A percentile compares a stretch with the other conserved stretches of the same genome.
These are phyloP conservation scores for Patella caerulea DNA, from an alignment of 2,888 invertebrate genomes.

Conservation along the genomic window DNA sequence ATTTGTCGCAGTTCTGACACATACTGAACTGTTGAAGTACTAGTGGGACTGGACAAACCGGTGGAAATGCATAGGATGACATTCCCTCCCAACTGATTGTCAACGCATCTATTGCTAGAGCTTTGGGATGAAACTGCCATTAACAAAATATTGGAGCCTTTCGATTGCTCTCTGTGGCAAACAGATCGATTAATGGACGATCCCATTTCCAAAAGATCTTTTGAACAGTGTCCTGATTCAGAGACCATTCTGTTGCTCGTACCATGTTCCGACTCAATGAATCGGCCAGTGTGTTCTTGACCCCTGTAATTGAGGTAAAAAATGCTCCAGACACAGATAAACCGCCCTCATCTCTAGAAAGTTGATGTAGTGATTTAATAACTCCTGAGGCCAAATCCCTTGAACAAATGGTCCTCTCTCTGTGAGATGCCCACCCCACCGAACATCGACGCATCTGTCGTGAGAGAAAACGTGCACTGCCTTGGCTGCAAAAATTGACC, in stretches of 20 bases:
- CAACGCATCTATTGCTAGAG: conserved; percentile 11
- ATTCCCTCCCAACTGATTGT: too few relatives aligned
- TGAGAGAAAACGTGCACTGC: conserved; percentile 4
- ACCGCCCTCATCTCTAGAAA: conserved; percentile 8
- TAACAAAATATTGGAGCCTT: conserved; percentile 27
- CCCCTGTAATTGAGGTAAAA: conserved; percentile 8
- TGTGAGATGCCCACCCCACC: not conserved
- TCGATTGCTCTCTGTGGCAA: conserved; percentile 24
- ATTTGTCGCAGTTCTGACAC: too few relatives aligned
- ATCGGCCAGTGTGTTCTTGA: too few relatives aligned
- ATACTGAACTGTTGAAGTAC: too few relatives aligned
- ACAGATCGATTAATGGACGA: conserved; percentile 29
- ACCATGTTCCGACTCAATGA: too few relatives aligned
- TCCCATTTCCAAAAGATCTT: conserved; percentile 17
- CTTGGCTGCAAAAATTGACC: not conserved
- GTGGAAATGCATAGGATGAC: too few relatives aligned
- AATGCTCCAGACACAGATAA: not conserved
- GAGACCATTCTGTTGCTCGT: too few relatives aligned
- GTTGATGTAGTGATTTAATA: not conserved
- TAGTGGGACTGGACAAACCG: too few relatives aligned
- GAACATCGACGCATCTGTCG: conserved; percentile 13
- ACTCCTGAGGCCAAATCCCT: not conserved
- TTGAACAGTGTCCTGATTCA: too few relatives aligned
- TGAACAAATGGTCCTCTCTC: not conserved
- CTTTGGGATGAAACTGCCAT: conserved; percentile 27